These are phyloP conservation scores for Muscina levida DNA, from an alignment of 2,888 invertebrate genomes.

Conservation along the genomic window DNA sequence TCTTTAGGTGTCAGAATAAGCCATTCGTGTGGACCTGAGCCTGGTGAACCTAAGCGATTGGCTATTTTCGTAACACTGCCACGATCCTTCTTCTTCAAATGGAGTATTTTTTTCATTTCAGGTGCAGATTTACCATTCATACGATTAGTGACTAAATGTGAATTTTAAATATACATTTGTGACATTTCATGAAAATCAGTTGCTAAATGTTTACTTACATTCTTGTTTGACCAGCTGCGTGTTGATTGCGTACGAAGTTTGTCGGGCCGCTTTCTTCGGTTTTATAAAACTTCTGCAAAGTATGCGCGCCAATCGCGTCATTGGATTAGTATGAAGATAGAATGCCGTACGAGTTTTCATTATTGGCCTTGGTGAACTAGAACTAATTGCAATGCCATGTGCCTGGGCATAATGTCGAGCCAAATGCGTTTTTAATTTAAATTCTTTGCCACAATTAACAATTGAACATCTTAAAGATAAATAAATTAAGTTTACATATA, in stretches of 20 bases:
- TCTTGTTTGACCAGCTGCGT: constrained; percentile 92
- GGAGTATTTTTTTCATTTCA: constrained; percentile 82
- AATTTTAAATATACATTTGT: not conserved
- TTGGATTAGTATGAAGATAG: constrained; percentile 94
- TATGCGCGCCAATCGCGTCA: constrained; percentile 93
- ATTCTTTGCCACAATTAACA: constrained; percentile 96
- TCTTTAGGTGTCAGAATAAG: constrained; percentile 79
- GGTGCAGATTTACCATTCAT: constrained; percentile 81
- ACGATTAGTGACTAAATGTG: constrained; percentile 81
- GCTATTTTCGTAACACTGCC: constrained; percentile 87
- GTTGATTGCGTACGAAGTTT: constrained; percentile 90
- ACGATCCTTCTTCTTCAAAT: constrained; percentile 82
- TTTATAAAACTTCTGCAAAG: constrained; percentile 91
- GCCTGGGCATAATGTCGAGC: constrained; percentile 96
- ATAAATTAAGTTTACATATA: constrained; percentile 3
- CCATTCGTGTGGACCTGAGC: constrained; percentile 82
- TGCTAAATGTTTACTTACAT: constrained; percentile 83
- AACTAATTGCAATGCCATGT: constrained; percentile 87
- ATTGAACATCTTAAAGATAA: constrained; percentile 87
- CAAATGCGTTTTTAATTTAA: constrained; percentile 96
- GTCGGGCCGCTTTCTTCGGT: constrained; percentile 92
- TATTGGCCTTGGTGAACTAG: constrained; percentile 92
- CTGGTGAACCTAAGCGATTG: constrained; percentile 85
- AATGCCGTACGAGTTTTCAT: constrained; percentile 99
- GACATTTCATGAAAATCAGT: constrained; percentile 1